Conservation (phyloP, 64 coral and sea anemone species). For the Acropora tenuis region DNA sequence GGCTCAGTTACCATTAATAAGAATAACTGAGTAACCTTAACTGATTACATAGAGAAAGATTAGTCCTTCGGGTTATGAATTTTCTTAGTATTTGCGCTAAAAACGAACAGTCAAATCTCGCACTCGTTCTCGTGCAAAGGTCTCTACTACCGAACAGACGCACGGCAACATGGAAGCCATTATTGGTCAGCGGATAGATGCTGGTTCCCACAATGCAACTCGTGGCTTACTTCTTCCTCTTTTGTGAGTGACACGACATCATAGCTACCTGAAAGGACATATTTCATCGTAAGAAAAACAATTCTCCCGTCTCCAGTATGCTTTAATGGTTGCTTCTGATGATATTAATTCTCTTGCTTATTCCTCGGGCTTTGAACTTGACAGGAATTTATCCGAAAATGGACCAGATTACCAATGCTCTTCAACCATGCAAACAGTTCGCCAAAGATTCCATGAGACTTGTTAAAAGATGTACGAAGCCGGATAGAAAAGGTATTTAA, state of each 20-base stretch:
- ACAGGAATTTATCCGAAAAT: conserved; percentile 59
- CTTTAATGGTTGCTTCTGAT: background rate
- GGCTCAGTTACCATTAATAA: too few species aligned
- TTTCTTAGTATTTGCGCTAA: too few species aligned
- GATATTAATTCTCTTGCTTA: background rate
- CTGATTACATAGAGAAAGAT: too few species aligned
- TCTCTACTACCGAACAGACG: too few species aligned
- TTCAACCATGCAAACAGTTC: conserved; percentile 98
- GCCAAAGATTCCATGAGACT: conserved; percentile 98
- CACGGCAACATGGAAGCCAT: too few species aligned
- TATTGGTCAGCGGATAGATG: background rate
- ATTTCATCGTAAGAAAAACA: conserved; percentile 23
- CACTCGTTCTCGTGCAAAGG: too few species aligned
- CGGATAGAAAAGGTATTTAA: conserved; percentile 95
- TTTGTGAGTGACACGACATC: conserved; percentile 90
- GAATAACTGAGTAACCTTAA: too few species aligned
- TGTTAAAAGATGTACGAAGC: conserved; percentile 98
- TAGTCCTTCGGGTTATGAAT: too few species aligned
- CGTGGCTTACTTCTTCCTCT: background rate
- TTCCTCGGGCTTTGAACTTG: background rate
- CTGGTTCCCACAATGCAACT: conserved; percentile 72
- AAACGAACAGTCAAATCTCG: too few species aligned
- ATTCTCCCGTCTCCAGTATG: background rate
- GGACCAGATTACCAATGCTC: conserved; percentile 93
- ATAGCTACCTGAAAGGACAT: background rate